Conservation (phyloP, 1,140 invertebrate species). For the Sitodiplosis mosellana region DNA sequence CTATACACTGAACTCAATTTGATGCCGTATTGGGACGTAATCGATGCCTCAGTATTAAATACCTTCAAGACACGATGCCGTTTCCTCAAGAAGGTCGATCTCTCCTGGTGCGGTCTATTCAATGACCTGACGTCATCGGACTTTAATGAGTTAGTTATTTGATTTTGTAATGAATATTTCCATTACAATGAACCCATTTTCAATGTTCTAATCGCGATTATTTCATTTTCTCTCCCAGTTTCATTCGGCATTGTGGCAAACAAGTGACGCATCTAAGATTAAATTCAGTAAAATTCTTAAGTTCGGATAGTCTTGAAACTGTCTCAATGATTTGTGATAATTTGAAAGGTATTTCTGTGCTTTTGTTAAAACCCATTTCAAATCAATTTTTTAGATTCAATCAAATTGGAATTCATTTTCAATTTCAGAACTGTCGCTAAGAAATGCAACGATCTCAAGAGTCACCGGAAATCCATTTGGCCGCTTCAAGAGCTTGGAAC, state of each 20-base stretch:
- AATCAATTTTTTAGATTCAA: neutral
- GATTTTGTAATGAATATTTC: no score
- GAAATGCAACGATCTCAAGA: slow-evolving; percentile 30
- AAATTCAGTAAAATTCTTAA: slow-evolving; percentile 57
- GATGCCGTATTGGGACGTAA: slow-evolving; percentile 48
- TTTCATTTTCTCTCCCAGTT: slow-evolving; percentile 30
- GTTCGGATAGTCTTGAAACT: slow-evolving; percentile 37
- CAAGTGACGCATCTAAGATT: slow-evolving; percentile 49
- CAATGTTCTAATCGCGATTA: no score
- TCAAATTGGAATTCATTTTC: slow-evolving; percentile 2
- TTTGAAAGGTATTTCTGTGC: slow-evolving; percentile 46
- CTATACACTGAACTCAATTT: slow-evolving; percentile 64
- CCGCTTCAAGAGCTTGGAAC: slow-evolving; percentile 44
- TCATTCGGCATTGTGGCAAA: slow-evolving; percentile 42
- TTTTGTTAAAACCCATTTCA: slow-evolving; percentile 2
- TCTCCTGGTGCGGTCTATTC: slow-evolving; percentile 77
- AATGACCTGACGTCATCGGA: slow-evolving; percentile 32
- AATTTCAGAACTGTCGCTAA: slow-evolving; percentile 42
- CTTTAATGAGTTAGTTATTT: slow-evolving; percentile 35
- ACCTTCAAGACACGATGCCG: slow-evolving; percentile 33
- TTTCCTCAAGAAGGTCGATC: slow-evolving; percentile 54
- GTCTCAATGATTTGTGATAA: slow-evolving; percentile 42
- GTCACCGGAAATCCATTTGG: slow-evolving; percentile 24
- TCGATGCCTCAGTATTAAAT: slow-evolving; percentile 26
- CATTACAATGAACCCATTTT: no score